Percentiles rank a stretch among this genome's conserved stretches.
These are phyloP conservation scores for Eurytoma californica DNA, from an alignment of 2,888 invertebrate species.

Conservation along the genomic window DNA sequence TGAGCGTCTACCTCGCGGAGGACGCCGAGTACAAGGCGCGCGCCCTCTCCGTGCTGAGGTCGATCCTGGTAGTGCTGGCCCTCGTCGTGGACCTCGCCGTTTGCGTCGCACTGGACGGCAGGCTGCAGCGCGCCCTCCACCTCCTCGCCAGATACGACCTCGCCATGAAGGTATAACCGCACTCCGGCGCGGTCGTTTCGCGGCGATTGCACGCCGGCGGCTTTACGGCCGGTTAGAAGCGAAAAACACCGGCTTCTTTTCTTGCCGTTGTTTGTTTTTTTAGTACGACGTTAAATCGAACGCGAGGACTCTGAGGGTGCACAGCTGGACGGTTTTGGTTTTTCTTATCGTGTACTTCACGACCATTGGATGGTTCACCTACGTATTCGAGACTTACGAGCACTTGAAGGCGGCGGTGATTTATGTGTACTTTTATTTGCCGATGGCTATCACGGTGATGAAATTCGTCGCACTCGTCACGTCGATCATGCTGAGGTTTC, in stretches of 20 bases:
- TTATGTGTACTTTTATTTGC: slow-evolving; percentile 27
- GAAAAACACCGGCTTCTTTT: too few species aligned
- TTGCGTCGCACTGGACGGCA: background rate
- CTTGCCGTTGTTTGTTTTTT: background rate
- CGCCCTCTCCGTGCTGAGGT: background rate
- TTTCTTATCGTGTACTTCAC: slow-evolving; percentile 4
- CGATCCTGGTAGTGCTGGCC: background rate
- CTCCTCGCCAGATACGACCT: slow-evolving; percentile 2
- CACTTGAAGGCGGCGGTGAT: background rate
- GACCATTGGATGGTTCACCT: slow-evolving; percentile 12
- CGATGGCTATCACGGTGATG: slow-evolving; percentile 6
- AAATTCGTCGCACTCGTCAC: slow-evolving; percentile 17
- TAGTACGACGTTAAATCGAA: slow-evolving; percentile 20
- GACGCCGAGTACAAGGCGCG: background rate
- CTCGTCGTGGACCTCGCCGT: background rate
- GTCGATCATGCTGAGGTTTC: slow-evolving; percentile 19
- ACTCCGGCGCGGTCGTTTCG: too few species aligned
- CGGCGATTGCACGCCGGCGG: too few species aligned
- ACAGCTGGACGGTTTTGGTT: slow-evolving; percentile 1
- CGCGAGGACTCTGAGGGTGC: background rate
- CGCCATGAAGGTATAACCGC: slow-evolving; percentile 21
- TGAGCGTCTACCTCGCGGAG: background rate
- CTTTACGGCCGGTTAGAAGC: too few species aligned
- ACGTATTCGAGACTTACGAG: background rate
- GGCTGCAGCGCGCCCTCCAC: background rate